Percentiles rank a stretch among this genome's conserved stretches.
phyloP scores from a whole-genome alignment of 2,113 vertebrate genomes.

The Saguinus midas region DNA sequence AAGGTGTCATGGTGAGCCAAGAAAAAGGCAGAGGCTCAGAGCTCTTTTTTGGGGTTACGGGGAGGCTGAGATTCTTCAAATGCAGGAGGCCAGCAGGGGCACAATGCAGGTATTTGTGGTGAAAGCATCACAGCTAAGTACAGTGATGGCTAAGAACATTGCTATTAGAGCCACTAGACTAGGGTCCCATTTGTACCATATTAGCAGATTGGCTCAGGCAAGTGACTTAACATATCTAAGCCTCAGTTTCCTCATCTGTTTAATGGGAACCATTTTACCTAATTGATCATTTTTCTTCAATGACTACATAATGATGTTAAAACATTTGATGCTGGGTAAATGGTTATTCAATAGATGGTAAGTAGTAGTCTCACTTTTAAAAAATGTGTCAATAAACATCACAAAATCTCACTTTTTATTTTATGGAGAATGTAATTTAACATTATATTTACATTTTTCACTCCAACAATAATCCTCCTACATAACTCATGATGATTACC shows the following conservation, averaged over 20 bases:
- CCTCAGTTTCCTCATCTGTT: not conserved
- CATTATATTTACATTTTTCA: not conserved
- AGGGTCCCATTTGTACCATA: accelerated
- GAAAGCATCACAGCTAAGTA: not conserved
- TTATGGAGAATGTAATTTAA: not conserved
- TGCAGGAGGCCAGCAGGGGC: not conserved
- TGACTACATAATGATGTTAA: not conserved
- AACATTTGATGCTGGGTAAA: not conserved
- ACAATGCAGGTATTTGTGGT: accelerated
- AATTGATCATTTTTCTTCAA: not conserved
- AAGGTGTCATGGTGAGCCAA: not conserved
- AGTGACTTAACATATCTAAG: not conserved
- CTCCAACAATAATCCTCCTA: not conserved
- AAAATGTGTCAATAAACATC: not conserved
- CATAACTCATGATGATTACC: not conserved
- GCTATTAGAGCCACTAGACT: too few species aligned
- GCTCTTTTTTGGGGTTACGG: not conserved
- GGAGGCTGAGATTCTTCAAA: not conserved
- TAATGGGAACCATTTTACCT: not conserved
- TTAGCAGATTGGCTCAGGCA: not conserved
- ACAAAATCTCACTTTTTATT: not conserved
- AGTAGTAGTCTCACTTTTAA: too few species aligned
- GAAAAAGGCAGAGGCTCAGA: not conserved
- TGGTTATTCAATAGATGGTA: not conserved
- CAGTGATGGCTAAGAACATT: too few species aligned